Base-by-base conservation (phyloP, 2,113 vertebrate genomes). In the Ciconia maguari region DNA sequence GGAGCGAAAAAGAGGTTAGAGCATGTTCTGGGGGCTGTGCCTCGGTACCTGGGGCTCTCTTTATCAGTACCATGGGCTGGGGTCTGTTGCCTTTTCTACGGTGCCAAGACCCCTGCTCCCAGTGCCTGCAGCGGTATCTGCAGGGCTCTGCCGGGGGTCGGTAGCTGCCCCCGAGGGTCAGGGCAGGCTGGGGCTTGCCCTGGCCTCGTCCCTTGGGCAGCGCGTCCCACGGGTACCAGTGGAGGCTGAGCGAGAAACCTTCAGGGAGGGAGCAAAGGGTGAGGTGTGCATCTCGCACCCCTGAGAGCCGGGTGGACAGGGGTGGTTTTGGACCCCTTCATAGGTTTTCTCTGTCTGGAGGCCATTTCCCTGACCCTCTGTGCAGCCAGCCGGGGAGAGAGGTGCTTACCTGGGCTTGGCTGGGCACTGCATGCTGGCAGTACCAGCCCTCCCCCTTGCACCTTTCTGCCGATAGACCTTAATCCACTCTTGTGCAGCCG, bases 151-250 rank as follows among this genome's bases (percentile, higher is more conserved):
- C 36, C 4, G 3, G 14, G 64, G 52, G 52, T 26, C n/a, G 13
- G 16, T 19, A 19, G 32, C 34, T 22, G 14, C 19, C 11, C 10
- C 18, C 36, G 13, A 27, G 41, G 68, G 11, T n/a, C 38, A n/a
- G 52, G 49, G 25, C 21, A 26, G 55, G 49, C 16, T 36, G 57
- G 27, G 22, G 21, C 34, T 78, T 9, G 1, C 7, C 30, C 42
- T 17, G 19, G 9, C 11, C 16, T 32, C 27, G 8, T n/a, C 41
- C 38, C 19, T 15, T 7, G 8, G 68, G 26, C 15, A 9, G 1
- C 0, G 2, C 11, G 89, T 85, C 48, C 16, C 15, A 0, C 1
- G 5, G 38, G 26, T 14, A 27, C 44, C 30, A 4, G 7, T 4
- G 5, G 46, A 14, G 20, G 34, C 44, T 32, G 48, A 70, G 57